phyloP scores from a whole-genome alignment of 2,888 invertebrate species.

The Euclidia mi region DNA sequence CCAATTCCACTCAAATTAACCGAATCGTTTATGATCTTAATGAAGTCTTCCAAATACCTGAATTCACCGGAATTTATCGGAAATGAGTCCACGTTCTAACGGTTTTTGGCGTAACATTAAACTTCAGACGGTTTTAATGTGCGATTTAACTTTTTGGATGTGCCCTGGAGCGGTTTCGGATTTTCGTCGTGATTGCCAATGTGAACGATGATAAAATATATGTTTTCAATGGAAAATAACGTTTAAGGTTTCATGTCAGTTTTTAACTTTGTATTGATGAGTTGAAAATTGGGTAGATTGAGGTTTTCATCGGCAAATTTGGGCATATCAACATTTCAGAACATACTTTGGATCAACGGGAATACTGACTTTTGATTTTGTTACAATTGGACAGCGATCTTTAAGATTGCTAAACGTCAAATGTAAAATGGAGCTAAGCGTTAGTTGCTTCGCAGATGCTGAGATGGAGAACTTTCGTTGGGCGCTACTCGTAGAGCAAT shows the following conservation, averaged over 20 bases:
- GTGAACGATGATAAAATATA: conserved; percentile 21
- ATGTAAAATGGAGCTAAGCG: no score
- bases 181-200: conserved; percentile 35
- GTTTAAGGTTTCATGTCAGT: conserved; percentile 7
- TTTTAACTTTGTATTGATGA: neutral
- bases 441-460: no score
- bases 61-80: conserved; percentile 76
- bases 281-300: neutral
- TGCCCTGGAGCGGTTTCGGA: conserved; percentile 31
- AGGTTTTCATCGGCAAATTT: no score
- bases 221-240: conserved; percentile 18
- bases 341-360: no score
- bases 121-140: conserved; percentile 65
- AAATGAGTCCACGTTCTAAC: conserved; percentile 60
- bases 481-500: no score
- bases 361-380: no score
- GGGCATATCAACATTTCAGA: no score
- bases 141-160: conserved; percentile 69
- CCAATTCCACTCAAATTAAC: conserved; percentile 70
- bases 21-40: conserved; percentile 70
- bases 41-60: conserved; percentile 69
- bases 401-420: no score
- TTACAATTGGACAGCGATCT: no score
- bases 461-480: no score
- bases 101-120: conserved; percentile 61